Evolutionary conservation across 1,140 invertebrate genomes (phyloP).

Genomic region (Chionoecetes opilio): DNA sequence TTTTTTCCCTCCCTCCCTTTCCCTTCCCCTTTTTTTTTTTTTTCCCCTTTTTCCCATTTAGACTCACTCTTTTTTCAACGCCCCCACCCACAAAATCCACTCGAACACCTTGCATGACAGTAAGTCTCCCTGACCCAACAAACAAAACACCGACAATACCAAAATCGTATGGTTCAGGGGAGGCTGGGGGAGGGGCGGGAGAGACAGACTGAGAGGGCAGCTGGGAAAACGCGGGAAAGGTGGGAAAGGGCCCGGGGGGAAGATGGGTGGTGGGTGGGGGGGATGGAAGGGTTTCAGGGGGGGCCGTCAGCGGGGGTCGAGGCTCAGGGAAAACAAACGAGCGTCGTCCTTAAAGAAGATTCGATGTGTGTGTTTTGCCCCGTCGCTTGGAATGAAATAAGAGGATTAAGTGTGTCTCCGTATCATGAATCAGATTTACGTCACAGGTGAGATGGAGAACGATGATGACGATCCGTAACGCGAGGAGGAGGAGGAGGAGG

Average conservation of each 20-base stretch:
- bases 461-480: not conserved
- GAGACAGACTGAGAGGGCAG: not conserved
- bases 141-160: too few species aligned
- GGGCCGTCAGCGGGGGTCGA: not conserved
- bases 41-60: too few species aligned
- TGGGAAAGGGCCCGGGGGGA: not conserved
- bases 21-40: too few species aligned
- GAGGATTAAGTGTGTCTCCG: conserved; percentile 67
- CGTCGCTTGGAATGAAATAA: conserved; percentile 69
- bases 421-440: conserved; percentile 74
- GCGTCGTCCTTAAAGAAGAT: conserved; percentile 69
- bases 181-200: not conserved
- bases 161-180: too few species aligned
- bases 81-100: too few species aligned
- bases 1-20: too few species aligned
- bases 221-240: not conserved
- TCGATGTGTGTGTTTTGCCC: conserved; percentile 61
- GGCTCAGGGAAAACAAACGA: conserved; percentile 67
- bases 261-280: not conserved
- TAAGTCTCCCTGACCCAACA: too few species aligned
- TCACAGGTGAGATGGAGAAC: conserved; percentile 44
- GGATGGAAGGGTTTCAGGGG: not conserved
- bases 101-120: too few species aligned
- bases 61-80: not conserved
- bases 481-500: not conserved